Conservation (phyloP, 2,888 invertebrate species). For the Eutolmus rufibarbis region DNA sequence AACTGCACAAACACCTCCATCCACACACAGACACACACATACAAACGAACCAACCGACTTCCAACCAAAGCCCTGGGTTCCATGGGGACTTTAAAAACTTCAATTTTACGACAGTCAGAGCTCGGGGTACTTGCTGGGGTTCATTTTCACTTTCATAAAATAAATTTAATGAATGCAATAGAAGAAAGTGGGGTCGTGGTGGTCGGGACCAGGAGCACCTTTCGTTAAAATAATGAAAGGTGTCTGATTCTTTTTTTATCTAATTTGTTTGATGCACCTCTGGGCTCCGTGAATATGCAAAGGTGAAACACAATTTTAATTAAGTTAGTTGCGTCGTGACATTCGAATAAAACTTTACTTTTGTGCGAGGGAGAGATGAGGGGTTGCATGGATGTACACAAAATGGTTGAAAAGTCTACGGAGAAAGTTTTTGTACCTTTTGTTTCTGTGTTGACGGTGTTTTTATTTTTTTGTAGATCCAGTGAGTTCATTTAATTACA, state of each 20-base stretch:
- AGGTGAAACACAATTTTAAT: conserved; percentile 18
- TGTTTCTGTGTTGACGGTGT: background rate
- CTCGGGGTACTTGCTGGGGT: background rate
- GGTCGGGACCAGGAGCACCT: background rate
- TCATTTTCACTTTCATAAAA: conserved; percentile 30
- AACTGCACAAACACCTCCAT: background rate
- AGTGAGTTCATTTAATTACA: background rate
- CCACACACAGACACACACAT: background rate
- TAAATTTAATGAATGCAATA: conserved; percentile 28
- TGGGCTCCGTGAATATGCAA: background rate
- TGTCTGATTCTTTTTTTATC: conserved; percentile 27
- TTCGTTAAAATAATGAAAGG: conserved; percentile 17
- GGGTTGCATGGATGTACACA: background rate
- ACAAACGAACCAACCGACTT: background rate
- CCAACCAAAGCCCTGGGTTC: background rate
- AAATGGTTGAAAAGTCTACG: background rate
- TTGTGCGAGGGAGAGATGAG: background rate
- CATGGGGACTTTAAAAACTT: conserved; percentile 1
- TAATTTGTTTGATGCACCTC: conserved; percentile 23
- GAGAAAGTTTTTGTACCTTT: background rate
- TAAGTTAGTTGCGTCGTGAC: conserved; percentile 1
- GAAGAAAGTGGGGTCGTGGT: background rate
- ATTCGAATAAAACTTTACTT: background rate
- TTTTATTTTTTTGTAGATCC: background rate
- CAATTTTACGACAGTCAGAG: conserved; percentile 1